Base-by-base conservation (phyloP, 1,140 invertebrate genomes). In the Drosophila sechellia region DNA sequence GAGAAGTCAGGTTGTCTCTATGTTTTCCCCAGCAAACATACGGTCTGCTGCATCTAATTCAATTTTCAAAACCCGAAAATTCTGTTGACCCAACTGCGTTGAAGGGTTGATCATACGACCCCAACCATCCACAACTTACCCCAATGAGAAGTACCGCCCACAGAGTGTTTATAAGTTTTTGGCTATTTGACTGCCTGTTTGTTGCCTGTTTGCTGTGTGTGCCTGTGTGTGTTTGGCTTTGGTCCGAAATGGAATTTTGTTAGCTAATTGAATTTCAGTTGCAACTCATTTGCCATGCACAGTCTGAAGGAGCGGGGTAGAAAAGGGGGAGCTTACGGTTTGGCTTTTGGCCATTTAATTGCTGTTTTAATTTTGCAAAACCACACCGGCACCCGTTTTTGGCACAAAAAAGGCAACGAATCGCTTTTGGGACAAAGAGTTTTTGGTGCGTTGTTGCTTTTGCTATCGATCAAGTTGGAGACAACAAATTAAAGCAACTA, bases 191-290 rank as follows among this genome's bases (percentile, higher is more conserved):
- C 70, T 71, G 69, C 56, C 81, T 71, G 64, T 50, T 15, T 55
- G 61, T 48, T 68, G 46, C 20, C 48, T 57, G 59, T 48, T 31
- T 31, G 8, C 31, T 31, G 31, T 31, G 27, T 27, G 0, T 25
- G 25, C 5, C 3, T 6, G 27, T 27, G 27, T 31, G 27, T 31
- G 27, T 66, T 64, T 57, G 77, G 54, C 45, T 89, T 71, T 66
- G 84, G 79, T 86, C 66, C 76, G 56, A 87, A 87, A 87, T 87
- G 84, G 79, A 87, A 86, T 86, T 87, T 89, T 87, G 84, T 89
- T 89, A 87, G 84, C 84, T 87, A 87, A 87, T 87, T 87, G 84
- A 87, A 87, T 87, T 87, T 89, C 85, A 87, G 84, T 89, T 87
- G 84, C 84, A 87, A 87, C 83, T 87, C 83, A 87, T 87, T 87